phyloP scores from a whole-genome alignment of 2,113 vertebrate species.

The Geococcyx californianus region DNA sequence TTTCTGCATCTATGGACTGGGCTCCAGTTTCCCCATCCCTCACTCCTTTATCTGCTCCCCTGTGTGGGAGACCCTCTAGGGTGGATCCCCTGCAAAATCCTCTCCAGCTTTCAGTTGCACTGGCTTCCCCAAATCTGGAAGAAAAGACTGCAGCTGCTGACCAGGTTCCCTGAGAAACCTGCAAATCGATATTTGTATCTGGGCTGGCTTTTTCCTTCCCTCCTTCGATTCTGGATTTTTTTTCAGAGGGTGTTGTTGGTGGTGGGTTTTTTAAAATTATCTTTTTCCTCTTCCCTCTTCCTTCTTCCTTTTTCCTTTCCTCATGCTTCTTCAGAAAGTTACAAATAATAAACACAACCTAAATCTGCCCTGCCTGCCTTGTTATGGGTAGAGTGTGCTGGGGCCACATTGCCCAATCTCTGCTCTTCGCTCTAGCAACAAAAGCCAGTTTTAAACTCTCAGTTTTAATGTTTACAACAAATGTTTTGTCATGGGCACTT shows the following conservation, averaged over 20 bases:
- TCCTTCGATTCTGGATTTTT: not conserved
- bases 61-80: not conserved
- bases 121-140: not conserved
- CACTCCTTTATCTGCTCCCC: not conserved
- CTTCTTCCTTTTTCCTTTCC: not conserved
- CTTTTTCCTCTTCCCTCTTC: not conserved
- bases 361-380: not conserved
- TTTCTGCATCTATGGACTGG: not conserved
- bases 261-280: not conserved
- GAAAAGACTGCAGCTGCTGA: not conserved
- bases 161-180: not conserved
- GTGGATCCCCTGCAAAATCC: not conserved
- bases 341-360: not conserved
- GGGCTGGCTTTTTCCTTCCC: not conserved
- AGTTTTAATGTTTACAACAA: not conserved
- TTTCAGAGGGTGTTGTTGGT: rapidly evolving
- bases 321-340: not conserved
- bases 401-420: not conserved
- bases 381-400: not conserved
- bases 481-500: not conserved
- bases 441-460: not conserved
- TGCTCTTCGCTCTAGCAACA: not conserved
- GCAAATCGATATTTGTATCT: not conserved
- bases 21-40: not conserved
- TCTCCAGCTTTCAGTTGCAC: not conserved